phyloP scores from a whole-genome alignment of 2,113 vertebrate genomes.

The Nothocercus julius region DNA sequence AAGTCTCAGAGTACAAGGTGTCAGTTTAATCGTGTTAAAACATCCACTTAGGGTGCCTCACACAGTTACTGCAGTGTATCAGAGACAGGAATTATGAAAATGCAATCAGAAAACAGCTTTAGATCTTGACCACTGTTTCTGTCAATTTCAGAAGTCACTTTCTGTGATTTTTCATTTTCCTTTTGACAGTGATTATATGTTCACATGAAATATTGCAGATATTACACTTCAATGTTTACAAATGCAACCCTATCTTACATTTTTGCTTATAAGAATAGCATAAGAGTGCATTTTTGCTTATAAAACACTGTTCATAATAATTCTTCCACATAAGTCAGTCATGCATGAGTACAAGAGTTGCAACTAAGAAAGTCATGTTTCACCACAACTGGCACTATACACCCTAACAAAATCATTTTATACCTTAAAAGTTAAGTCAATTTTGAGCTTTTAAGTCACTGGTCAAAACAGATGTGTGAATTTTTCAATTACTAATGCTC shows the following conservation, averaged over 20 bases:
- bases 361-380: not conserved
- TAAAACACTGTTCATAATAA: slow-evolving; percentile 63
- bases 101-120: slow-evolving; percentile 77
- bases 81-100: slow-evolving; percentile 78
- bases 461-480: not conserved
- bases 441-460: not conserved
- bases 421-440: not conserved
- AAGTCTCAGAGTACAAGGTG: slow-evolving; percentile 72
- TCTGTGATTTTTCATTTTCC: slow-evolving; percentile 67
- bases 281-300: slow-evolving; percentile 55
- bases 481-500: not conserved
- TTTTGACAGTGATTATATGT: slow-evolving; percentile 82
- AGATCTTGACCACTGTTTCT: slow-evolving; percentile 72
- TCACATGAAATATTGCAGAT: slow-evolving; percentile 69
- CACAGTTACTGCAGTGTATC: slow-evolving; percentile 66
- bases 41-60: slow-evolving; percentile 72
- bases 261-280: slow-evolving; percentile 42
- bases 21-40: slow-evolving; percentile 74
- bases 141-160: slow-evolving; percentile 75
- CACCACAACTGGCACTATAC: not conserved
- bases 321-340: slow-evolving; percentile 52
- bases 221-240: slow-evolving; percentile 77
- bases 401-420: not conserved
- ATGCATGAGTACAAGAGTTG: not conserved
- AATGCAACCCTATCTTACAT: slow-evolving; percentile 68